Percentiles rank a stretch among this genome's conserved stretches.
Evolutionary conservation across 1,140 invertebrate genomes (phyloP).

Genomic region (Laupala kohalensis): DNA sequence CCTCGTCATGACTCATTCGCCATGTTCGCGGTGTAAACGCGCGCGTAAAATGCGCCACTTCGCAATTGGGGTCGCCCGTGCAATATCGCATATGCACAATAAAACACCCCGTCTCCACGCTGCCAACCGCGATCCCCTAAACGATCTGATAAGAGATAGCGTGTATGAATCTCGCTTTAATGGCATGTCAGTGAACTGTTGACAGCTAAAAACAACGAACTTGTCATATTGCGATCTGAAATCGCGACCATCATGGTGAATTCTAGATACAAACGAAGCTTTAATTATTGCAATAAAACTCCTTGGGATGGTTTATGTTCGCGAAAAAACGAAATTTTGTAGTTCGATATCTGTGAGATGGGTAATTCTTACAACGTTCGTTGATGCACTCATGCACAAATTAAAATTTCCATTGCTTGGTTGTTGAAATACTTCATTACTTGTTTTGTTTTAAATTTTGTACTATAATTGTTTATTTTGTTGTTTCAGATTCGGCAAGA

Average conservation of each 20-base stretch:
- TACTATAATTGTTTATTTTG: slow-evolving; percentile 12
- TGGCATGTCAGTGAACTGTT: background rate
- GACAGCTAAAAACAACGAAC: background rate
- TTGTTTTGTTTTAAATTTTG: background rate
- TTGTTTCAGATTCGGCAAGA: slow-evolving; percentile 89
- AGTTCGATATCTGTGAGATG: too few species aligned
- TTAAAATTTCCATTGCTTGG: too few species aligned
- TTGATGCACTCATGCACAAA: too few species aligned
- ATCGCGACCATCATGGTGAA: background rate
- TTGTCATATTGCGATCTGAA: background rate
- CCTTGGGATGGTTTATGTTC: background rate
- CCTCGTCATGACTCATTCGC: too few species aligned
- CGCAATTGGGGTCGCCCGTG: background rate
- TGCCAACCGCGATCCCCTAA: background rate
- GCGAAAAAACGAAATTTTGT: too few species aligned
- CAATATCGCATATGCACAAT: background rate
- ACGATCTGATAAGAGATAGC: background rate
- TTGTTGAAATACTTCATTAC: background rate
- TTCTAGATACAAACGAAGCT: background rate
- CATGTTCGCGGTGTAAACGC: background rate
- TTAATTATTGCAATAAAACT: background rate
- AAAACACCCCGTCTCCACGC: background rate
- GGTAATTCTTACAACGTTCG: too few species aligned
- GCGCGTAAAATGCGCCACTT: background rate
- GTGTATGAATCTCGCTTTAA: background rate